Evolutionary conservation across 2,797 vertebrate species (phyloP).

Genomic region (Hipposideros larvatus): DNA sequence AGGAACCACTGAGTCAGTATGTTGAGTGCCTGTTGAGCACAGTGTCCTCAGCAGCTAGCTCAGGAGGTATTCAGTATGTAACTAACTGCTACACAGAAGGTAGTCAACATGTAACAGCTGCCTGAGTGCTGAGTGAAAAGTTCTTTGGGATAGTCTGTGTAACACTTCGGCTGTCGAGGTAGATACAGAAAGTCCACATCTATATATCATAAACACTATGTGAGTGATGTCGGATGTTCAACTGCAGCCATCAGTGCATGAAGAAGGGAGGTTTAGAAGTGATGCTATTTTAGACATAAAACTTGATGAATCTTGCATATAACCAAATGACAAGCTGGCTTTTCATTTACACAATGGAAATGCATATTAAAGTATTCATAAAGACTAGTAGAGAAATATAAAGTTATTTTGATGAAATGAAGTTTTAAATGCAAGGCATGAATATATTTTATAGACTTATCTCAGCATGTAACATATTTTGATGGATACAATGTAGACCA

Average conservation of each 20-base stretch:
- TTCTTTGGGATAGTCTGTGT: neutral
- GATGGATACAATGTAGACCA: slow-evolving; percentile 15
- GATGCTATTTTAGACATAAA: slow-evolving; percentile 64
- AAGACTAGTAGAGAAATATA: slow-evolving; percentile 59
- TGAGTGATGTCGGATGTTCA: neutral
- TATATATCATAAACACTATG: neutral
- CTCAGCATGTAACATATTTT: slow-evolving; percentile 66
- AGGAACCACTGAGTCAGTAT: accelerated
- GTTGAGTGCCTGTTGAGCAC: neutral
- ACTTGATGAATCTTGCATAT: slow-evolving; percentile 67
- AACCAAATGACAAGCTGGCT: slow-evolving; percentile 59
- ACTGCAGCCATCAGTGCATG: neutral
- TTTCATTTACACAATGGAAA: slow-evolving; percentile 71
- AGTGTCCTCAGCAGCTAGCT: neutral
- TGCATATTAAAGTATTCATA: slow-evolving; percentile 74
- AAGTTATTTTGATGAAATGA: slow-evolving; percentile 69
- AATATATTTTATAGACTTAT: slow-evolving; percentile 60
- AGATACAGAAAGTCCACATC: slow-evolving; percentile 16
- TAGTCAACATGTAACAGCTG: neutral
- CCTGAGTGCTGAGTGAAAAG: neutral
- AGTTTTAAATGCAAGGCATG: slow-evolving; percentile 67
- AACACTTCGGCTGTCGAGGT: neutral
- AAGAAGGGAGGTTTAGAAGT: slow-evolving; percentile 21
- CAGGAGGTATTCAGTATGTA: too few relatives aligned
- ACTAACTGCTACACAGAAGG: neutral